Percentiles rank a stretch among this genome's conserved stretches.
These are phyloP conservation scores for Papilio gigon DNA, from an alignment of 2,888 invertebrate genomes.

Conservation along the genomic window DNA sequence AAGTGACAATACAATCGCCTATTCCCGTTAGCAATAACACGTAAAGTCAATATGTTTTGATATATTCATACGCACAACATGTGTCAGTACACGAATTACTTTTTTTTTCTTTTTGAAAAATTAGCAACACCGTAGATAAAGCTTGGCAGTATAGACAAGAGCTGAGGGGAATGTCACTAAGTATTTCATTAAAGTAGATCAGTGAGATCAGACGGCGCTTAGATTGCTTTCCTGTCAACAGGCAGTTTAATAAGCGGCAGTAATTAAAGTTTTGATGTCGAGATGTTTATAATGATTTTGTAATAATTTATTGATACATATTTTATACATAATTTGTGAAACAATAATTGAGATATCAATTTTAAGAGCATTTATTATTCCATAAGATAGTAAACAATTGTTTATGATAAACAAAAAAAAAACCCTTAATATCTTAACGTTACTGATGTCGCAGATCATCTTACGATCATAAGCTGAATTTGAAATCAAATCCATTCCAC, in stretches of 20 bases:
- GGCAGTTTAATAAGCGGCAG: slow-evolving; percentile 17
- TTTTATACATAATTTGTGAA: background rate
- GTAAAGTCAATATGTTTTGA: too few relatives aligned
- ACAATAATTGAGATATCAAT: too few relatives aligned
- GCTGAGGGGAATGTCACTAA: slow-evolving; percentile 12
- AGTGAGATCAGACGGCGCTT: slow-evolving; percentile 14
- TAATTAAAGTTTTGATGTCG: slow-evolving; percentile 23
- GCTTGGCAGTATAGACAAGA: background rate
- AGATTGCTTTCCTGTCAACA: slow-evolving; percentile 23
- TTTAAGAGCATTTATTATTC: too few relatives aligned
- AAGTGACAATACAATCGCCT: background rate
- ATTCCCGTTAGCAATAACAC: background rate
- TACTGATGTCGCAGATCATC: too few relatives aligned
- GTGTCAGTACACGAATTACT: background rate
- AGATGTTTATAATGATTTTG: slow-evolving; percentile 18
- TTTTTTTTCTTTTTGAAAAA: background rate
- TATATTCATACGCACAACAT: too few relatives aligned
- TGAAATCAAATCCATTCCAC: too few relatives aligned
- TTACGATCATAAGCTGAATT: too few relatives aligned
- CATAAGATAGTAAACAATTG: too few relatives aligned
- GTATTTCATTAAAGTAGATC: slow-evolving; percentile 18
- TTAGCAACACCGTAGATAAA: background rate
- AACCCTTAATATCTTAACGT: too few relatives aligned
- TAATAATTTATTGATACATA: background rate
- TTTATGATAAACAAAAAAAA: too few relatives aligned